Evolutionary conservation across 2,888 invertebrate genomes (phyloP), one percentile per base, ranked within the genome.

Genomic region (Allolobophora icterica): DNA sequence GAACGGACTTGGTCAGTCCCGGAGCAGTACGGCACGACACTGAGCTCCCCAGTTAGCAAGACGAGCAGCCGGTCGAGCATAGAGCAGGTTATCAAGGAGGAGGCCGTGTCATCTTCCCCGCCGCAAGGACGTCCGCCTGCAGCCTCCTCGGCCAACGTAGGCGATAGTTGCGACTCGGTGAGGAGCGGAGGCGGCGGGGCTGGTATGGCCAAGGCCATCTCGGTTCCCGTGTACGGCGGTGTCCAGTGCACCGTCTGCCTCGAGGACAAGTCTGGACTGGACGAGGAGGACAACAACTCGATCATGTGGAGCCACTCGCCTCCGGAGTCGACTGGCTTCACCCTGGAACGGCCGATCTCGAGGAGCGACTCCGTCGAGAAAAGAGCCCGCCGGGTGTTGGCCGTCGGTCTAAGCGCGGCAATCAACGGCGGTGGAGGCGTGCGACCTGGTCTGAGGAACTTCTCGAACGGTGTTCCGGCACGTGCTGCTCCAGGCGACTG

Each of bases 1-100:
- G 92, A 92, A 84, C 34, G 92, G 24, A 92, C 92, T 15, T 90
- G 91, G 90, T 92, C 92, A 24, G 92, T 92, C 6, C 92, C 92
- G 13, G 92, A 92, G 52, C 91, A 91, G 45, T 90, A 90, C 52
- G 83, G 87, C 15, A 58, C 91, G 87, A 90, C 90, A 35, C 30
- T n/a, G 45, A 91, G 87, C n/a, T 90, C 91, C 35, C 91, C 91
- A 17, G 90, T 42, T 35, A 91, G 91, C 90, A 91, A 91, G 40
- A 34, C 91, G 30, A 89, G 92, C 40, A 92, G 91, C 90, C 33
- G 83, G 38, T 91, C 91, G 21, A 89, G 91, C 84, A 92, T 89
- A 58, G 90, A 91, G 71, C 91, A 92, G 42, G 89, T 89, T 91
- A 90, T 91, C 84, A 91, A 90, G 35, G 91, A 91, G 58, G 91